Evolutionary conservation across 1,140 invertebrate genomes (phyloP).

Genomic region (Drosophila orena): DNA sequence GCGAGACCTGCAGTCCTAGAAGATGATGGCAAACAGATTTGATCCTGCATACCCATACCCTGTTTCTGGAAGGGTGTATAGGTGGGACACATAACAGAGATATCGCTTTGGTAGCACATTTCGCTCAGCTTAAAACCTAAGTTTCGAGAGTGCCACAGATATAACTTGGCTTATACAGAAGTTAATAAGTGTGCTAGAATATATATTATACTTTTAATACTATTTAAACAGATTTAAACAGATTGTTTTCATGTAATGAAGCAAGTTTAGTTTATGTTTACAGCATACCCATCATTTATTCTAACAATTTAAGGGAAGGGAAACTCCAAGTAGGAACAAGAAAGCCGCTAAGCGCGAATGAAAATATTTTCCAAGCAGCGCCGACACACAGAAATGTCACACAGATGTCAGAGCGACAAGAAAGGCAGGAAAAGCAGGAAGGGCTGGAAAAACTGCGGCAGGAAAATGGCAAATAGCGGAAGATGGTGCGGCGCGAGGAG

Average conservation of each 20-base stretch:
- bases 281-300: neutral
- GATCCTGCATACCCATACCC: slow-evolving; percentile 18
- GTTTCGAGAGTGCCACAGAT: no score
- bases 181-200: no score
- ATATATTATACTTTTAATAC: no score
- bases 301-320: slow-evolving; percentile 6
- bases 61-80: neutral
- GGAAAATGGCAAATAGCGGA: slow-evolving; percentile 25
- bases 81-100: no score
- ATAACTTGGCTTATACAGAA: no score
- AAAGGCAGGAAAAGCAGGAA: slow-evolving; percentile 14
- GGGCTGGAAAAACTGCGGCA: slow-evolving; percentile 31
- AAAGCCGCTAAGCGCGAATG: slow-evolving; percentile 56
- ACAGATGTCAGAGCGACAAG: slow-evolving; percentile 48
- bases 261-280: no score
- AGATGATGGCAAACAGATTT: neutral
- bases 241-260: no score
- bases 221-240: no score
- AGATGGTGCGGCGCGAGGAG: slow-evolving; percentile 8
- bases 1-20: neutral
- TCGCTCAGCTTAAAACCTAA: no score
- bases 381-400: slow-evolving; percentile 44
- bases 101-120: no score
- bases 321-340: slow-evolving; percentile 1
- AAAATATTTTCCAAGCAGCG: slow-evolving; percentile 55